phyloP scores from a whole-genome alignment of 2,113 vertebrate genomes.

The Mobula birostris region DNA sequence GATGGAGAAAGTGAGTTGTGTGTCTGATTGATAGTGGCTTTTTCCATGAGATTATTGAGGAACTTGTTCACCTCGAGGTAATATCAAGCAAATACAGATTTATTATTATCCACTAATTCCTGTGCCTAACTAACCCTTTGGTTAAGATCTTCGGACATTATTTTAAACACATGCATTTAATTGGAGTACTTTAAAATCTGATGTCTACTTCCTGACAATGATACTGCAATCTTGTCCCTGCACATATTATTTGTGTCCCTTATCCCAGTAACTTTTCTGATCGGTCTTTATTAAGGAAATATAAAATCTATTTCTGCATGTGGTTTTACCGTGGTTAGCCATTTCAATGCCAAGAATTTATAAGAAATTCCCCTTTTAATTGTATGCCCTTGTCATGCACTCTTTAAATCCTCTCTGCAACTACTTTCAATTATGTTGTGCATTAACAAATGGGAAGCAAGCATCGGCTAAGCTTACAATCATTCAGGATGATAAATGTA shows the following conservation, averaged over 20 bases:
- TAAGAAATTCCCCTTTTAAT: not conserved
- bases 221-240: not conserved
- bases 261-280: not conserved
- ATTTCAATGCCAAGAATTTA: not conserved
- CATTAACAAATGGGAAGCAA: not conserved
- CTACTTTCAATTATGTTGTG: not conserved
- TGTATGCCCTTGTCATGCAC: not conserved
- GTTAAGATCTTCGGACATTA: not conserved
- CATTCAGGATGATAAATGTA: not conserved
- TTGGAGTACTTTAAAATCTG: not conserved
- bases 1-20: not conserved
- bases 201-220: not conserved
- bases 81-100: not conserved
- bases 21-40: not conserved
- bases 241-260: not conserved
- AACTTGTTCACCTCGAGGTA: not conserved
- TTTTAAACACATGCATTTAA: not conserved
- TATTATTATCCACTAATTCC: not conserved
- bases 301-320: not conserved
- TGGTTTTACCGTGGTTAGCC: constrained; percentile 15
- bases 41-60: not conserved
- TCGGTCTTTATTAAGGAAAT: not conserved
- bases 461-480: not conserved
- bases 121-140: not conserved
- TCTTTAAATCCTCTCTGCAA: not conserved